phyloP scores from a whole-genome alignment of 2,113 vertebrate species.

The Limnothrissa miodon region DNA sequence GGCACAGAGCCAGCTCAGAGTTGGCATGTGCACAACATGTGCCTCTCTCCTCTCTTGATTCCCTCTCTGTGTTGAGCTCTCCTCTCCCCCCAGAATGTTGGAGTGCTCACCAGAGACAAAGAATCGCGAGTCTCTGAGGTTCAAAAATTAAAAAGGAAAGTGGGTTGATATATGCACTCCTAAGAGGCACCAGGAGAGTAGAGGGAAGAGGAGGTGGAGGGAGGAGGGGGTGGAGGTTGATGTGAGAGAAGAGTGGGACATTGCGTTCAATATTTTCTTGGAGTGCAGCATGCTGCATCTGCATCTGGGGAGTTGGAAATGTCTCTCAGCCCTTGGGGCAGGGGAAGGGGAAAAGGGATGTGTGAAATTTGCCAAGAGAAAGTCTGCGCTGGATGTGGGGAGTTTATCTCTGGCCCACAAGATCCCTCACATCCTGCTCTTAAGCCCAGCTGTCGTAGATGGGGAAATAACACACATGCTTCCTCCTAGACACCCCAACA shows the following conservation, averaged over 20 bases:
- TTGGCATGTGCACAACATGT: neutral
- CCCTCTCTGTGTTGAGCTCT: neutral
- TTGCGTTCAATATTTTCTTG: conserved; percentile 9
- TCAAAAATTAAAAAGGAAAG: neutral
- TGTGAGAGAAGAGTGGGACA: neutral
- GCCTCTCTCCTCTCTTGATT: neutral
- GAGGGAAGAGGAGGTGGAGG: neutral
- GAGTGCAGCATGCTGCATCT: neutral
- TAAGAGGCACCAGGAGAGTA: neutral
- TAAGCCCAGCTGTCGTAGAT: neutral
- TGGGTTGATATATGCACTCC: neutral
- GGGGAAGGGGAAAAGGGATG: neutral
- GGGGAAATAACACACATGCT: neutral
- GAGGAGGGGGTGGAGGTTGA: neutral
- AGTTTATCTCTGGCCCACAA: conserved; percentile 7
- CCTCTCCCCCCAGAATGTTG: neutral
- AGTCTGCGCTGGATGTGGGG: neutral
- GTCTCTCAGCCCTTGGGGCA: neutral
- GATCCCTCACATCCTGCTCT: neutral
- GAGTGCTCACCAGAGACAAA: neutral
- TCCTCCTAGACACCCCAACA: neutral
- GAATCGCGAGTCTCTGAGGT: neutral
- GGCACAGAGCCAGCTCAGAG: neutral
- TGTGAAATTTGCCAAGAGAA: conserved; percentile 19
- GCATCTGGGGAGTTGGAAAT: neutral